These are phyloP conservation scores for Pseudorasbora parva DNA, from an alignment of 2,113 vertebrate species.

Conservation along the genomic window DNA sequence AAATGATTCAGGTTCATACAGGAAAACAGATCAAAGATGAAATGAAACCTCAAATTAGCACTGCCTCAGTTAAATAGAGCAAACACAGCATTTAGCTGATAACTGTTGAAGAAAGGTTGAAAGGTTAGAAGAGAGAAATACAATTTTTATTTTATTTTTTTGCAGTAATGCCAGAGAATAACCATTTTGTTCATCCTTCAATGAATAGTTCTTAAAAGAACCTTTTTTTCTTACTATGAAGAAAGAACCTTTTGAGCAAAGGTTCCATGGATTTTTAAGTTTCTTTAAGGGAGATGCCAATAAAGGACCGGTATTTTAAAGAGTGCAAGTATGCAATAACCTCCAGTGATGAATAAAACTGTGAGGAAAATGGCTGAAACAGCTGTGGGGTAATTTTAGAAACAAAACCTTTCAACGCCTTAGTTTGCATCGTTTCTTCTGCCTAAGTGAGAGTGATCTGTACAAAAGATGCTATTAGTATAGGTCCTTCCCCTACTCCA, in stretches of 20 bases:
- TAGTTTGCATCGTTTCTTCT: neutral
- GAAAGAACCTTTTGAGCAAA: too few relatives aligned
- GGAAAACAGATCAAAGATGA: conserved; percentile 11
- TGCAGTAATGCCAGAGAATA: too few relatives aligned
- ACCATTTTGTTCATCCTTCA: too few relatives aligned
- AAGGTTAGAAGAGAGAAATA: too few relatives aligned
- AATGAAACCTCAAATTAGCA: conserved; percentile 7
- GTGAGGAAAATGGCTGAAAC: neutral
- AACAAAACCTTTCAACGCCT: neutral
- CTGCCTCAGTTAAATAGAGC: neutral
- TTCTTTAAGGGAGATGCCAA: too few relatives aligned
- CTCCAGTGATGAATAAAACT: neutral
- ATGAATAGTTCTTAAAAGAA: too few relatives aligned
- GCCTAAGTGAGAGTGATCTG: neutral
- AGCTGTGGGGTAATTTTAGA: neutral
- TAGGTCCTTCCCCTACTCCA: conserved; percentile 4
- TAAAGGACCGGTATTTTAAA: too few relatives aligned
- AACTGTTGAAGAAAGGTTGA: neutral
- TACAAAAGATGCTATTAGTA: neutral
- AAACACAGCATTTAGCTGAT: neutral
- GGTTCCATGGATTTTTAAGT: too few relatives aligned
- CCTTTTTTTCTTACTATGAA: too few relatives aligned
- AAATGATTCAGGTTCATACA: conserved; percentile 6
- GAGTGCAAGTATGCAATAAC: neutral
- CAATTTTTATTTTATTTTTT: too few relatives aligned